Evolutionary conservation across 2,113 vertebrate species (phyloP), one percentile per base, ranked within the genome.

Genomic region (Octodon degus): DNA sequence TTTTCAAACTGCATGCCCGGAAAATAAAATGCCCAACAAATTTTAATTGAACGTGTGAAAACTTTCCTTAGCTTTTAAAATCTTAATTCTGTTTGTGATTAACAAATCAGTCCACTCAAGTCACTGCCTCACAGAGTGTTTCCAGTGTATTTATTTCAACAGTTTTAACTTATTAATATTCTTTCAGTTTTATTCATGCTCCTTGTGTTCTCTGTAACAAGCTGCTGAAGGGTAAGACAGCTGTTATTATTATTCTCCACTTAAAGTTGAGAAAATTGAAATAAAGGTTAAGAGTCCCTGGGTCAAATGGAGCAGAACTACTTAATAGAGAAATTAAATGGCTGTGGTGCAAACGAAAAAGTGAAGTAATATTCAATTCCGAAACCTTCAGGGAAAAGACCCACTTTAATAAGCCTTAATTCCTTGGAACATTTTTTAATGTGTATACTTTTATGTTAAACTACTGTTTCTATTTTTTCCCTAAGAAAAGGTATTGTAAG

Each of bases 291-390:
- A 83, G 88, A 92, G 30, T 68, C 8, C 47, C 30, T 92, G 47
- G 67, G 81, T 93, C 96, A 90, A 80, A 97, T 92, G 76, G 50
- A 92, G 81, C 68, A 87, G 62, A 95, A 94, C 55, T 80, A 50
- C 55, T 92, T 93, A 74, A 95, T 55, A 96, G 62, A 87, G 62
- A 95, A 96, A 96, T 94, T 92, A 95, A 96, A 47, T 96, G 91
- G 32, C n/a, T 83, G 6, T 55, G 40, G 81, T 62, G 96, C 55
- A 90, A 93, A 83, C 3, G 34, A 50, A 95, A 86, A 86, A 62
- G 12, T 14, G 40, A 89, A 87, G 30, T 43, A 83, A 58, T 65
- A 9, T 43, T 84, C 10, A 25, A 63, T 94, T 90, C 40, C 9
- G 55, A 95, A 80, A 67, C 22, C 62, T 92, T 74, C 37, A 74